Conservation (phyloP, 2,888 invertebrate genomes). For the Troglohyphantes excavatus region DNA sequence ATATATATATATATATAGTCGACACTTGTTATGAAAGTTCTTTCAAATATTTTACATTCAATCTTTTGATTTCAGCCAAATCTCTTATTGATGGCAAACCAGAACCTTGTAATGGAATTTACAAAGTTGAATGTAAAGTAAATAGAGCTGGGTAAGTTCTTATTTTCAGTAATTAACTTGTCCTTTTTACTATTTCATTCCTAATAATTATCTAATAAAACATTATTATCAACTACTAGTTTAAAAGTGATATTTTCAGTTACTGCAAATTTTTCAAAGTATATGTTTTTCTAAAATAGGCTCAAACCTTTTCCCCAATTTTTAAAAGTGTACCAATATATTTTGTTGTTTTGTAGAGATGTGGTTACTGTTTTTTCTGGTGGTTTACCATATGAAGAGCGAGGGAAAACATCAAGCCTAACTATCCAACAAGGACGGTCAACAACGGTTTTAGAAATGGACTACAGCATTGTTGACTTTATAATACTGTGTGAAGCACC, state of each 20-base stretch:
- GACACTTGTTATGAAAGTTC: not conserved
- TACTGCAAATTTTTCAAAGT: too few relatives aligned
- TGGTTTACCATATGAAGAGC: slow-evolving; percentile 92
- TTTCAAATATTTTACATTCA: too few relatives aligned
- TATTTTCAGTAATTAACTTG: too few relatives aligned
- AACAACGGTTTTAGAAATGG: slow-evolving; percentile 99
- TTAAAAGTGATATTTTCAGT: too few relatives aligned
- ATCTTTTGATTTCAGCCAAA: slow-evolving; percentile 87
- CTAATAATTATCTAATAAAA: too few relatives aligned
- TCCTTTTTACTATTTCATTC: too few relatives aligned
- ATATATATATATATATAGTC: not conserved
- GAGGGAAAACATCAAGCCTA: slow-evolving; percentile 85
- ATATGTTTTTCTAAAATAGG: too few relatives aligned
- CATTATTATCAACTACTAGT: too few relatives aligned
- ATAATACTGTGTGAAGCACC: slow-evolving; percentile 97
- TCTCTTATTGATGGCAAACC: slow-evolving; percentile 94
- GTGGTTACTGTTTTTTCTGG: slow-evolving; percentile 98
- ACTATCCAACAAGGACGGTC: slow-evolving; percentile 98
- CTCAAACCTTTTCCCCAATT: too few relatives aligned
- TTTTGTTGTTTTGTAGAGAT: slow-evolving; percentile 86
- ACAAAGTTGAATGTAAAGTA: slow-evolving; percentile 97
- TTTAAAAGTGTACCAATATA: too few relatives aligned
- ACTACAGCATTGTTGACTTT: slow-evolving; percentile 98
- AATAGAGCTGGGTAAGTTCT: slow-evolving; percentile 86
- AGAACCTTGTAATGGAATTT: slow-evolving; percentile 96